Base-by-base conservation (phyloP, 2,888 invertebrate species). In the Steinernema carpocapsae region DNA sequence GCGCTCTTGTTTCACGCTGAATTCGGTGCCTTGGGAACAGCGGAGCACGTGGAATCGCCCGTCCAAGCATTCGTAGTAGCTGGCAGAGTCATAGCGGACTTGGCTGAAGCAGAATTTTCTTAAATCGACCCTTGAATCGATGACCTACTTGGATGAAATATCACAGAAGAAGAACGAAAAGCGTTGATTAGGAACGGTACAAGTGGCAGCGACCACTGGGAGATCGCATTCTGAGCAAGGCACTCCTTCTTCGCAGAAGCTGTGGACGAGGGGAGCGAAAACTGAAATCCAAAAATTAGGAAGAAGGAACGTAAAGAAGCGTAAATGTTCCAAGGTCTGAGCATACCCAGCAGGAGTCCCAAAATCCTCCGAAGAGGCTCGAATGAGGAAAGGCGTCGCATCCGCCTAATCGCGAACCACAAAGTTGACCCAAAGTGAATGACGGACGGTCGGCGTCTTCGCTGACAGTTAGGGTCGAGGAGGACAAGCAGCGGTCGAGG, bases 171-270 rank as follows among this genome's bases (percentile, higher is more conserved):
- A 51, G 19, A 14, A 51, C 19, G 7, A 19, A 19, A n/a, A 51
- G 12, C 51, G 51, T 51, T 51, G 51, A 51, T 51, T 19, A 19
- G 51, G 19, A 51, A 51, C n/a, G 6, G 12, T 10, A 19, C 51
- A 51, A 14, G 7, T 51, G 6, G 51, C 51, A 6, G 7, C 51
- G 14, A 51, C 51, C 6, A 51, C 51, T 10, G 51, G 51, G 19
- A 51, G 12, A 19, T 51, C 51, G n/a, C 51, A 51, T 10, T 51
- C 51, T 10, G 51, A 51, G 19, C 51, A 51, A 19, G 6, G 6
- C 12, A 51, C 51, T 51, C 51, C 51, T 19, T 51, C 14, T 51
- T 51, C 51, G 19, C 51, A 51, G 51, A 51, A 51, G 51, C 51
- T 19, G 12, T 51, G 51, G 51, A 51, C 51, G 19, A 51, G 51